Evolutionary conservation across 2,113 vertebrate species (phyloP).

Genomic region (Tyrannus savana): DNA sequence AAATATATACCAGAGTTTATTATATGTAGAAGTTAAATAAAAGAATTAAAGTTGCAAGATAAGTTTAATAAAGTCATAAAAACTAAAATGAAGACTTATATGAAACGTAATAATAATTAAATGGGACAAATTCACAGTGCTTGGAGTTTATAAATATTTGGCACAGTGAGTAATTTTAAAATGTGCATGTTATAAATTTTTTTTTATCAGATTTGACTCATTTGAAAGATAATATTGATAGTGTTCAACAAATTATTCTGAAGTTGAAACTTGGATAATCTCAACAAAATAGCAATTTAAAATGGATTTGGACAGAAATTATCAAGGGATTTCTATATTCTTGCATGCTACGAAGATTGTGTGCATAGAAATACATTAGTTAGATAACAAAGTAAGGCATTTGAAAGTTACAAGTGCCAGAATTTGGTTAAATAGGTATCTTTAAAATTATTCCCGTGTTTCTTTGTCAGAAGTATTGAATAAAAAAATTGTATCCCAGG

Average conservation of each 20-base stretch:
- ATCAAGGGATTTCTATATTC: background rate
- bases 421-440: background rate
- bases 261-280: background rate
- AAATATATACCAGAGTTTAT: background rate
- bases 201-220: background rate
- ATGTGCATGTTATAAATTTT: background rate
- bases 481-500: background rate
- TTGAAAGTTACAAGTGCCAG: background rate
- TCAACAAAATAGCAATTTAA: background rate
- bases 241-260: background rate
- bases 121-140: background rate
- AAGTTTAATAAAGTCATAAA: background rate
- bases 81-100: background rate
- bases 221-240: background rate
- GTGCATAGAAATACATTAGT: background rate
- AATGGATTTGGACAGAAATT: background rate
- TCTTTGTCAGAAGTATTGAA: background rate
- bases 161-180: background rate
- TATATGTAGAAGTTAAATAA: background rate
- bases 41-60: background rate
- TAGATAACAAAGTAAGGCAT: background rate
- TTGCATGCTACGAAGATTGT: background rate
- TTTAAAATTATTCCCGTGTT: background rate
- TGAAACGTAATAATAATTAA: background rate
- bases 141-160: background rate